phyloP scores from a whole-genome alignment of 2,113 vertebrate genomes.

The Euleptes europaea region DNA sequence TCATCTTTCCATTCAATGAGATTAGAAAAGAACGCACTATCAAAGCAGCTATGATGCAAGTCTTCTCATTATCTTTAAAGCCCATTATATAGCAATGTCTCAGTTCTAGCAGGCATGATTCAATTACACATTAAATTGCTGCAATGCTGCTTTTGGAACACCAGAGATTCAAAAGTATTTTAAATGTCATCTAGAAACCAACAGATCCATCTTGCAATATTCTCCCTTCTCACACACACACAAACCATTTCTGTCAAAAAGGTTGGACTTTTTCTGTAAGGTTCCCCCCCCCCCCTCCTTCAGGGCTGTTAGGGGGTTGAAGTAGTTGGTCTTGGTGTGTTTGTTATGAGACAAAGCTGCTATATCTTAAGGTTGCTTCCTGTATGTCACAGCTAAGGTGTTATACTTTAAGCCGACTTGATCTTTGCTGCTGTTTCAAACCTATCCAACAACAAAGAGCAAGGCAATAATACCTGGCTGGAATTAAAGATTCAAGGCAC shows the following conservation, averaged over 20 bases:
- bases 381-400: no score
- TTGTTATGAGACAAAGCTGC: no score
- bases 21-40: not conserved
- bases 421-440: no score
- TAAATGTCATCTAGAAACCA: not conserved
- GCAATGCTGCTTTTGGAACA: not conserved
- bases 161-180: not conserved
- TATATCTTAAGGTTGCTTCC: no score
- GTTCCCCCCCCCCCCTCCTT: accelerated
- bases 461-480: no score
- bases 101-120: not conserved
- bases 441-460: no score
- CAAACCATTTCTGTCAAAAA: not conserved
- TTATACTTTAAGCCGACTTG: no score
- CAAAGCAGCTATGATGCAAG: not conserved
- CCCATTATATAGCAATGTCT: accelerated
- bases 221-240: not conserved
- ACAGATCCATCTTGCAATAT: not conserved
- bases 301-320: no score
- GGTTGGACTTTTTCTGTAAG: no score
- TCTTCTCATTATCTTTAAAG: not conserved
- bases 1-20: not conserved
- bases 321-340: no score
- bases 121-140: not conserved
- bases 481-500: no score